Evolutionary conservation across 2,797 vertebrate species (phyloP).

Genomic region (Spea hammondii): DNA sequence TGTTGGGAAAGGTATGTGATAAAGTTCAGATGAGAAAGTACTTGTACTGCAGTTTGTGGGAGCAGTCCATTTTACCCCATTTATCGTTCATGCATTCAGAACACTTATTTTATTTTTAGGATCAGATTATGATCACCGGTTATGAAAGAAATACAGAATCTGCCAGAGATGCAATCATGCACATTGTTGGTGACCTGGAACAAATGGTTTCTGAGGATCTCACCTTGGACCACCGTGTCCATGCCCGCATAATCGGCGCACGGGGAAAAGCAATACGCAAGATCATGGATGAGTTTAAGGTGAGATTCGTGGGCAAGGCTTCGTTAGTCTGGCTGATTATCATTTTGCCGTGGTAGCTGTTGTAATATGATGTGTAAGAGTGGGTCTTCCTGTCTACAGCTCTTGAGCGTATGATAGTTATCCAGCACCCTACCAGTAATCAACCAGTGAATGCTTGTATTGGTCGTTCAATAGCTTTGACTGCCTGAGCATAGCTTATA

Average conservation of each 20-base stretch:
- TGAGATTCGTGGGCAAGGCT: constrained; percentile 51
- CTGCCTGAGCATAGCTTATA: no score
- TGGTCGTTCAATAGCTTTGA: no score
- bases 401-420: no score
- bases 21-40: no score
- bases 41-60: no score
- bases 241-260: constrained; percentile 93
- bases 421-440: no score
- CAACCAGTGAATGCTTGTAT: no score
- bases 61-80: no score
- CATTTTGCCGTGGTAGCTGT: neutral
- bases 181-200: constrained; percentile 89
- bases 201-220: constrained; percentile 96
- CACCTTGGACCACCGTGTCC: constrained; percentile 89
- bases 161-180: constrained; percentile 90
- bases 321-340: no score
- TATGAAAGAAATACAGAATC: constrained; percentile 93
- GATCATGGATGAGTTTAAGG: constrained; percentile 99
- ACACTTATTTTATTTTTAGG: constrained; percentile 66
- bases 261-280: constrained; percentile 96
- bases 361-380: neutral
- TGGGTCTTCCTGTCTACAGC: neutral
- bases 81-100: no score
- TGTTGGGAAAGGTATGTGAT: no score
- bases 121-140: constrained; percentile 96